phyloP scores from a whole-genome alignment of 2,797 vertebrate species.

The Alauda arvensis region DNA sequence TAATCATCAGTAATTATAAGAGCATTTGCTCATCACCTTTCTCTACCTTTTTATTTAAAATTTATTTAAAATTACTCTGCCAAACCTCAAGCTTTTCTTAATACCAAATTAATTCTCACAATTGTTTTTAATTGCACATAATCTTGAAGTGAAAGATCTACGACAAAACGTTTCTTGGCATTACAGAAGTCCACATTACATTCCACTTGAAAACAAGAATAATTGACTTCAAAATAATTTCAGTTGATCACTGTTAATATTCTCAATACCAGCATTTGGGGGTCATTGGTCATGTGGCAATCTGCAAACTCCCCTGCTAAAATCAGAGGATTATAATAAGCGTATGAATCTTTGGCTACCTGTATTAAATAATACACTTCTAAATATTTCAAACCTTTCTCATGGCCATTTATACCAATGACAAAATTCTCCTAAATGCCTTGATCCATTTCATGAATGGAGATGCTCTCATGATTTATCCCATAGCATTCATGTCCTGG shows the following conservation, averaged over 20 bases:
- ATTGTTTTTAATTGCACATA: neutral
- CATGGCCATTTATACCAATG: neutral
- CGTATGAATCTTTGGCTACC: neutral
- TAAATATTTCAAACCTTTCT: slow-evolving; percentile 38
- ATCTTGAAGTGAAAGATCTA: neutral
- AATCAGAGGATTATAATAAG: slow-evolving; percentile 26
- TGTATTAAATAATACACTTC: slow-evolving; percentile 3
- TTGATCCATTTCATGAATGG: neutral
- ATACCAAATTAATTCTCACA: neutral
- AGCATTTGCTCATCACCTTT: neutral
- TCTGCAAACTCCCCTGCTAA: neutral
- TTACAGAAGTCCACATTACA: neutral
- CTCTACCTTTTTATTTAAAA: slow-evolving; percentile 3
- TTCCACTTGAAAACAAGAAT: neutral
- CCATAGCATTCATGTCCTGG: neutral
- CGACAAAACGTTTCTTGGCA: neutral
- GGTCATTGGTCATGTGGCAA: neutral
- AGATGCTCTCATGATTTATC: rapidly evolving
- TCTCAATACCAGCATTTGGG: neutral
- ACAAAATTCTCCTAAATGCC: neutral
- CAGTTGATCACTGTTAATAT: neutral
- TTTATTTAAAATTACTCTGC: slow-evolving; percentile 5
- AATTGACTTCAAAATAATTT: neutral
- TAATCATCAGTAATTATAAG: slow-evolving; percentile 12
- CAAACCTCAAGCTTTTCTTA: neutral